These are phyloP conservation scores for Heterohyrax brucei DNA, from an alignment of 2,797 vertebrate species.

Conservation along the genomic window DNA sequence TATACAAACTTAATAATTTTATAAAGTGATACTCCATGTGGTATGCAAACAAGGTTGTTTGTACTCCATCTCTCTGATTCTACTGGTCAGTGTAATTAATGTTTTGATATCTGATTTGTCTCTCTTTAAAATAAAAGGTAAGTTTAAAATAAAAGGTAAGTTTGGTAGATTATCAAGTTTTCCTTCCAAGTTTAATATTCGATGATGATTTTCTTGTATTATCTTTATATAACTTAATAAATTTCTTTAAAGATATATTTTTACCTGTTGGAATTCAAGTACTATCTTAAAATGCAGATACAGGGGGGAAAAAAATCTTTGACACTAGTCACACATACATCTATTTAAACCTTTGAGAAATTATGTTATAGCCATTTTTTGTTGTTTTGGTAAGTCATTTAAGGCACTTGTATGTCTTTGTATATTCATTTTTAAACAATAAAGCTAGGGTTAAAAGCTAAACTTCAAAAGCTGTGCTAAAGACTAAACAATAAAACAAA, in stretches of 20 bases:
- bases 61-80: background rate
- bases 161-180: background rate
- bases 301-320: background rate
- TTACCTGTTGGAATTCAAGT: background rate
- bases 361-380: background rate
- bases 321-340: background rate
- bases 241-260: background rate
- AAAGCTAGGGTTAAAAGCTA: background rate
- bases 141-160: background rate
- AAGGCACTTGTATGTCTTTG: background rate
- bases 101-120: background rate
- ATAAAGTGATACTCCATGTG: background rate
- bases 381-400: background rate
- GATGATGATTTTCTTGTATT: background rate
- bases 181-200: background rate
- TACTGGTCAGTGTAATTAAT: background rate
- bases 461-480: background rate
- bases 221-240: background rate
- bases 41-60: background rate
- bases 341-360: background rate
- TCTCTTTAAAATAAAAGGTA: background rate
- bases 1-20: background rate
- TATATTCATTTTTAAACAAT: background rate
- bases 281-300: background rate
- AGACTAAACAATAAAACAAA: slow-evolving; percentile 11